Percentiles rank a stretch among this genome's conserved stretches.
phyloP scores from a whole-genome alignment of 2,888 invertebrate genomes.

The Drosophila kokeensis region DNA sequence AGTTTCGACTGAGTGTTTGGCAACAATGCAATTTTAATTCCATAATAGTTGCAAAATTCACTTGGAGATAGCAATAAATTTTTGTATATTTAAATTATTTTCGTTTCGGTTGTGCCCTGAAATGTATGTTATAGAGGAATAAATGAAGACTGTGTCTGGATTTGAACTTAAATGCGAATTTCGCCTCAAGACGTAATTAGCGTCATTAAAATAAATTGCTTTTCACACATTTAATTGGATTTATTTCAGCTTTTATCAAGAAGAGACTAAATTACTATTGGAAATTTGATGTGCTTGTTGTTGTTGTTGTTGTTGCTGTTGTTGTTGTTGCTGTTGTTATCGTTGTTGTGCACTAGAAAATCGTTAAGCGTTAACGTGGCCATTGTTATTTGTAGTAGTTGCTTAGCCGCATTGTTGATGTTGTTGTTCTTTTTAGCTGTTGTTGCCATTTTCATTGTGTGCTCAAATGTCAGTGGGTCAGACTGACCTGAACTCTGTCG shows the following conservation, averaged over 20 bases:
- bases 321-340: slow-evolving; percentile 18
- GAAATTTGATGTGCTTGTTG: slow-evolving; percentile 11
- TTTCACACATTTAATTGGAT: slow-evolving; percentile 42
- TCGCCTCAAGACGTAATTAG: slow-evolving; percentile 11
- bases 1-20: background rate
- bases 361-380: slow-evolving; percentile 61
- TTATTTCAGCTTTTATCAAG: slow-evolving; percentile 33
- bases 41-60: background rate
- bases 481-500: slow-evolving; percentile 21
- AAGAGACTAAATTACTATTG: slow-evolving; percentile 20
- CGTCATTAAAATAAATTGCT: slow-evolving; percentile 25
- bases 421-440: slow-evolving; percentile 26
- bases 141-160: background rate
- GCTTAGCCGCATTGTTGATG: slow-evolving; percentile 30
- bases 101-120: background rate
- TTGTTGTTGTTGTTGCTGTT: slow-evolving; percentile 16
- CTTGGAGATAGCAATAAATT: background rate
- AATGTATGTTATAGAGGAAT: slow-evolving; percentile 28
- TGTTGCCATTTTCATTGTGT: slow-evolving; percentile 55
- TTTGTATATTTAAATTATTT: background rate
- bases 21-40: background rate
- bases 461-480: slow-evolving; percentile 51
- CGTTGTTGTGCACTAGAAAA: slow-evolving; percentile 69
- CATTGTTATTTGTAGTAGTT: slow-evolving; percentile 34
- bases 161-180: slow-evolving; percentile 11